Evolutionary conservation across 2,888 invertebrate species (phyloP).

Genomic region (Watsonalla cultraria): DNA sequence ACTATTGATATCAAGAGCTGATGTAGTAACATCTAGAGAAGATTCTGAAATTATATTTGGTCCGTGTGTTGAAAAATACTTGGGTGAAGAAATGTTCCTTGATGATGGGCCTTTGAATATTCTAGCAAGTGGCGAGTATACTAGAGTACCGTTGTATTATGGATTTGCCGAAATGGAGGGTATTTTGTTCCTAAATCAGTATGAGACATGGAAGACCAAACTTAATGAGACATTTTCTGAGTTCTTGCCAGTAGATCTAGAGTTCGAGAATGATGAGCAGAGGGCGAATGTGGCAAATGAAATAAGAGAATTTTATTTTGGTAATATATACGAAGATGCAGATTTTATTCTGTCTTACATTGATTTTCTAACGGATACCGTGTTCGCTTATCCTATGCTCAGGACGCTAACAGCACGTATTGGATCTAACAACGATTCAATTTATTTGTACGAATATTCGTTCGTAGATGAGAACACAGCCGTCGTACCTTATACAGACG

Average conservation of each 20-base stretch:
- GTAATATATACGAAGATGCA: conserved; percentile 22
- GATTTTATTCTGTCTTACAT: conserved; percentile 19
- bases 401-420: conserved; percentile 28
- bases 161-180: conserved; percentile 44
- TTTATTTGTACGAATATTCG: conserved; percentile 44
- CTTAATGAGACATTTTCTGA: conserved; percentile 40
- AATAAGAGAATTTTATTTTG: conserved; percentile 44
- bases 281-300: conserved; percentile 22
- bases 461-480: conserved; percentile 30
- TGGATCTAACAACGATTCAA: conserved; percentile 26
- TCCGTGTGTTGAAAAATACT: conserved; percentile 28
- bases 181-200: conserved; percentile 14
- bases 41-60: conserved; percentile 11
- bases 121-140: conserved; percentile 14
- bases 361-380: conserved; percentile 46
- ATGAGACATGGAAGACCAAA: conserved; percentile 20
- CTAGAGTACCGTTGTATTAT: conserved; percentile 25
- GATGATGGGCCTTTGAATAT: conserved; percentile 23
- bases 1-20: conserved; percentile 3
- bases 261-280: conserved; percentile 28
- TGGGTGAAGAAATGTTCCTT: conserved; percentile 24
- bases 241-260: conserved; percentile 37
- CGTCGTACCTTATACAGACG: conserved; percentile 23
- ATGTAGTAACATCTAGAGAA: neutral
- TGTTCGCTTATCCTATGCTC: conserved; percentile 32